These are phyloP conservation scores for Himalopsyche tibetana DNA, from an alignment of 2,888 invertebrate genomes.

Conservation along the genomic window DNA sequence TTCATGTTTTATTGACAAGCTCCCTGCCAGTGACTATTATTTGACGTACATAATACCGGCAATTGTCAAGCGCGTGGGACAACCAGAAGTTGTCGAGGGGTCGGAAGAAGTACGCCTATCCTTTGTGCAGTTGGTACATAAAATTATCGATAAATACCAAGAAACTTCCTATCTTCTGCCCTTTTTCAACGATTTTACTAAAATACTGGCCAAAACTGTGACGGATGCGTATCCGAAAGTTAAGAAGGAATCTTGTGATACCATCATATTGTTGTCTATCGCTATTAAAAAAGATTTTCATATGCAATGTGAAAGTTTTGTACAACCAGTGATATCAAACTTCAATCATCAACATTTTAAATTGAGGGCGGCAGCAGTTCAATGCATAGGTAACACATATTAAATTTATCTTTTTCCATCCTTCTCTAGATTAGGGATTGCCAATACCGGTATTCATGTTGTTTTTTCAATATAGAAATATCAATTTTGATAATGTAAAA, in stretches of 20 bases:
- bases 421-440: neutral
- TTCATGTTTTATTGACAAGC: slow-evolving; percentile 75
- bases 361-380: slow-evolving; percentile 85
- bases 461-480: too few species aligned
- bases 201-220: slow-evolving; percentile 83
- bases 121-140: slow-evolving; percentile 81
- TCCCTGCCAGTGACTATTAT: slow-evolving; percentile 84
- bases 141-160: slow-evolving; percentile 81
- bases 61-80: slow-evolving; percentile 86
- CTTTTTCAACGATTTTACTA: slow-evolving; percentile 86
- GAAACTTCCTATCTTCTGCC: slow-evolving; percentile 78
- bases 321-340: slow-evolving; percentile 84
- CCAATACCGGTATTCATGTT: too few species aligned
- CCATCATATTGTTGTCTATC: slow-evolving; percentile 81
- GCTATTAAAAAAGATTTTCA: slow-evolving; percentile 84
- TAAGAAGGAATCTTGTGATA: slow-evolving; percentile 86
- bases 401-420: neutral
- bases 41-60: slow-evolving; percentile 86
- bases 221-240: slow-evolving; percentile 89
- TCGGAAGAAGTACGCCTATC: slow-evolving; percentile 89
- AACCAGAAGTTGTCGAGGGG: slow-evolving; percentile 82
- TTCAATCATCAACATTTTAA: slow-evolving; percentile 90
- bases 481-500: too few species aligned
- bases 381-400: slow-evolving; percentile 80
- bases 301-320: slow-evolving; percentile 83